Evolutionary conservation across 2,888 invertebrate species (phyloP).

Genomic region (Platycnemis pennipes): DNA sequence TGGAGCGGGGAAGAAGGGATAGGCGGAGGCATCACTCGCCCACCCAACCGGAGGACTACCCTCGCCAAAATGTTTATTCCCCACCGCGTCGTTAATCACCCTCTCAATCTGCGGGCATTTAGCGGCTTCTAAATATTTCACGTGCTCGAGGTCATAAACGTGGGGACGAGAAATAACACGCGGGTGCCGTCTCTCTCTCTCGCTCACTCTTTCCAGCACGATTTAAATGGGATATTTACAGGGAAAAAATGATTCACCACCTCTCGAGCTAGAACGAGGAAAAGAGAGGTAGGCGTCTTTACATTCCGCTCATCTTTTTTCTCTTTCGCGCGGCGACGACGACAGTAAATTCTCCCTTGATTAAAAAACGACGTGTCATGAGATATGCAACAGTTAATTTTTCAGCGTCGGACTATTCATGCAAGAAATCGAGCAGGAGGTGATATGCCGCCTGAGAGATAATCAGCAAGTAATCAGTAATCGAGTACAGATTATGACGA

Average conservation of each 20-base stretch:
- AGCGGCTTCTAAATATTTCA: slow-evolving; percentile 36
- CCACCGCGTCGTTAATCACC: neutral
- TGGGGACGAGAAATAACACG: neutral
- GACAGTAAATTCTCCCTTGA: neutral
- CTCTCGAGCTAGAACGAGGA: neutral
- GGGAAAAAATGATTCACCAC: neutral
- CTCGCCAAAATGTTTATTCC: neutral
- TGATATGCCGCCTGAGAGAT: too few species aligned
- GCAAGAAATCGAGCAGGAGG: too few species aligned
- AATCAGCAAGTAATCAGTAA: too few species aligned
- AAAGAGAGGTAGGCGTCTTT: neutral
- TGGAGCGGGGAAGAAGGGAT: neutral
- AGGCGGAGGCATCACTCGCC: neutral
- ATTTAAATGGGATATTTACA: neutral
- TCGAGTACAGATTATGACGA: too few species aligned
- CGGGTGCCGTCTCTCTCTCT: neutral
- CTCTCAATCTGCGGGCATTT: slow-evolving; percentile 20
- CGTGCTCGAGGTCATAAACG: slow-evolving; percentile 4
- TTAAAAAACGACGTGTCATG: neutral
- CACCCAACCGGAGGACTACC: neutral
- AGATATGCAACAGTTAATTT: neutral
- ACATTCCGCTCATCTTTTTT: neutral
- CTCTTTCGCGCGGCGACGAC: neutral
- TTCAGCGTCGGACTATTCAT: neutral
- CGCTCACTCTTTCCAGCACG: neutral